Evolutionary conservation across 2,797 vertebrate species (phyloP).

Genomic region (Cuculus canorus): DNA sequence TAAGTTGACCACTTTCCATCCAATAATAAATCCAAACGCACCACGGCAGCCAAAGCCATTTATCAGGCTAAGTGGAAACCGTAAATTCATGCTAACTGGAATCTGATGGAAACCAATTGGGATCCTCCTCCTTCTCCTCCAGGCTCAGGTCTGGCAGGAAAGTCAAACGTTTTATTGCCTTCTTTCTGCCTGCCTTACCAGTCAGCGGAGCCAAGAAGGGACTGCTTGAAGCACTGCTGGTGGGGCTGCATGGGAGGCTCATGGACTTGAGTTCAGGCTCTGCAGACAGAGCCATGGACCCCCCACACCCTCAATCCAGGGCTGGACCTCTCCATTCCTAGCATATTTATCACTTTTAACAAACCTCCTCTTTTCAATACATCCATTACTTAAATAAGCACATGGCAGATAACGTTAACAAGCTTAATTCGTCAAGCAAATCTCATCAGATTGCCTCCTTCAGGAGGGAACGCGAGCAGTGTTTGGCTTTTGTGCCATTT

Average conservation of each 20-base stretch:
- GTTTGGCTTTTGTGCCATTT: constrained; percentile 28
- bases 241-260: neutral
- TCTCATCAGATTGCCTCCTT: constrained; percentile 45
- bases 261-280: neutral
- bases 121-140: constrained; percentile 60
- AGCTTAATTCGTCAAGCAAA: constrained; percentile 69
- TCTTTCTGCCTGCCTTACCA: constrained; percentile 28
- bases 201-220: neutral
- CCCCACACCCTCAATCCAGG: neutral
- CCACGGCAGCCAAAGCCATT: constrained; percentile 48
- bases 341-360: constrained; percentile 54
- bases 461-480: neutral
- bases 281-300: neutral
- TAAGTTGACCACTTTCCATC: constrained; percentile 18
- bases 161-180: constrained; percentile 41
- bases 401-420: constrained; percentile 63
- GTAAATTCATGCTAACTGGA: constrained; percentile 64
- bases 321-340: neutral
- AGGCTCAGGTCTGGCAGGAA: constrained; percentile 50
- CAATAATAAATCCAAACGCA: constrained; percentile 14
- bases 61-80: constrained; percentile 46
- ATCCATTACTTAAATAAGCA: constrained; percentile 64
- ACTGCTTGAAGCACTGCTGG: neutral
- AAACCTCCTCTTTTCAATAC: constrained; percentile 50
- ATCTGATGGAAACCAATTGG: constrained; percentile 59